phyloP scores from a whole-genome alignment of 2,113 vertebrate genomes.

The Rynchops niger region DNA sequence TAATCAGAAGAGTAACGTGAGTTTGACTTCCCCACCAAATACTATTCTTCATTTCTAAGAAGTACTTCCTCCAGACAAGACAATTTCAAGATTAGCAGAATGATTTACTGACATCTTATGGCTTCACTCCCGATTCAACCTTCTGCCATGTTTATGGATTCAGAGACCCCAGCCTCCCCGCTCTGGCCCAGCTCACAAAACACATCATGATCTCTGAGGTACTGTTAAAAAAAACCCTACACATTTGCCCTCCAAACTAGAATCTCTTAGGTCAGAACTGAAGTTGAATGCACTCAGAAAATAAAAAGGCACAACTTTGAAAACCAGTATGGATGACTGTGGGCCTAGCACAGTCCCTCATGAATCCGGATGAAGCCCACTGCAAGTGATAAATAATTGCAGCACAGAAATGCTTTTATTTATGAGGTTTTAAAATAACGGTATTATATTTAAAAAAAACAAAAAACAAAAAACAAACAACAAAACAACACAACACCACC shows the following conservation, averaged over 20 bases:
- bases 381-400: neutral
- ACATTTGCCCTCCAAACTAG: neutral
- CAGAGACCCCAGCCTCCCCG: neutral
- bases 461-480: too few relatives aligned
- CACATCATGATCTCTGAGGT: neutral
- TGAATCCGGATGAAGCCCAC: neutral
- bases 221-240: neutral
- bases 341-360: neutral
- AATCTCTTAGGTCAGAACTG: neutral
- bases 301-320: neutral
- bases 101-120: accelerated
- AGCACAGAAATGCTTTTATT: neutral
- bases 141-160: neutral
- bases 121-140: neutral
- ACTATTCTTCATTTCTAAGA: neutral
- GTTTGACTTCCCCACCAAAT: neutral
- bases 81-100: neutral
- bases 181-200: neutral
- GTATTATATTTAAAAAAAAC: neutral
- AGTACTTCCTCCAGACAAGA: neutral
- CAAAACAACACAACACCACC: neutral
- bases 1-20: neutral
- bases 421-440: neutral
- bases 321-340: neutral
- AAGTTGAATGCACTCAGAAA: neutral